Evolutionary conservation across 2,888 invertebrate species (phyloP).

Genomic region (Tromatobia lineatoria): DNA sequence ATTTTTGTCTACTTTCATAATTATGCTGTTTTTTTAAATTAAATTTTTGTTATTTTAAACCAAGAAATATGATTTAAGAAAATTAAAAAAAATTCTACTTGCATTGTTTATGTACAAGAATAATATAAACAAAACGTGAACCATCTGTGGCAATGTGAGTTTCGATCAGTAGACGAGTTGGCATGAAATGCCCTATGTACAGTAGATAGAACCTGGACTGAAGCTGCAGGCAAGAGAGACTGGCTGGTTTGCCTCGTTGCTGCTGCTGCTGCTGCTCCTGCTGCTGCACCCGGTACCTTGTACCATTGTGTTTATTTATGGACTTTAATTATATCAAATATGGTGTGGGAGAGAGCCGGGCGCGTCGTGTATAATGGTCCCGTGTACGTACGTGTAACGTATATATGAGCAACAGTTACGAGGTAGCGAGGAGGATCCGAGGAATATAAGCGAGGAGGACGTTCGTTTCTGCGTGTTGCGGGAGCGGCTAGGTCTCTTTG

Average conservation of each 20-base stretch:
- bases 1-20: no score
- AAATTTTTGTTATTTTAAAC: no score
- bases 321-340: slow-evolving; percentile 85
- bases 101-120: no score
- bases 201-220: slow-evolving; percentile 57
- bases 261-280: slow-evolving; percentile 61
- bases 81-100: no score
- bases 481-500: slow-evolving; percentile 45
- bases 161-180: no score
- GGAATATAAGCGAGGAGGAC: slow-evolving; percentile 43
- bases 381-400: slow-evolving; percentile 67
- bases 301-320: slow-evolving; percentile 85
- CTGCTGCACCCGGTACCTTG: slow-evolving; percentile 78
- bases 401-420: slow-evolving; percentile 70
- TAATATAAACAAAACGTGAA: no score
- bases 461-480: slow-evolving; percentile 44
- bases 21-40: no score
- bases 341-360: slow-evolving; percentile 78
- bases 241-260: slow-evolving; percentile 45
- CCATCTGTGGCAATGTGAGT: no score
- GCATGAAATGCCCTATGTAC: slow-evolving; percentile 19
- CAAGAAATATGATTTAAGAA: no score
- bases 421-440: slow-evolving; percentile 47
- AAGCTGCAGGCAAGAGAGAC: slow-evolving; percentile 55
- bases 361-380: slow-evolving; percentile 73